Evolutionary conservation across 2,797 vertebrate genomes (phyloP).

Genomic region (Amniataba percoides): DNA sequence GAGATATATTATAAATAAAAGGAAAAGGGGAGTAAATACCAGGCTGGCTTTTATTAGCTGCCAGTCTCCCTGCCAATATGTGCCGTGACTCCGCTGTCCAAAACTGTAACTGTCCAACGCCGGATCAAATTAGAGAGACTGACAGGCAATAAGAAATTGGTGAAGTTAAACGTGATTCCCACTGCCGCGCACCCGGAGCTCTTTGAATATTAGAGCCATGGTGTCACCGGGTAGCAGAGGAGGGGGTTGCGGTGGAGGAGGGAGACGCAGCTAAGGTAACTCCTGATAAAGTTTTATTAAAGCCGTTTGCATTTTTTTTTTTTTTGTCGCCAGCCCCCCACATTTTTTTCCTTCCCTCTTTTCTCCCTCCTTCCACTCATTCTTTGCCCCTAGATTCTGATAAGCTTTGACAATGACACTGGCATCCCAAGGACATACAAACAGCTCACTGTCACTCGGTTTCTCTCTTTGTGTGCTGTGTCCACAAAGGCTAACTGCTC

Average conservation of each 20-base stretch:
- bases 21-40: constrained; percentile 82
- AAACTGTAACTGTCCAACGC: constrained; percentile 87
- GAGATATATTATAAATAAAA: constrained; percentile 85
- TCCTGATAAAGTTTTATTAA: constrained; percentile 86
- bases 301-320: constrained; percentile 57
- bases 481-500: constrained; percentile 47
- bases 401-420: constrained; percentile 83
- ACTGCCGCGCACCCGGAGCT: constrained; percentile 70
- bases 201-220: constrained; percentile 83
- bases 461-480: constrained; percentile 62
- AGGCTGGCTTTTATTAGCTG: constrained; percentile 87
- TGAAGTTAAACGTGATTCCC: constrained; percentile 85
- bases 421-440: constrained; percentile 81
- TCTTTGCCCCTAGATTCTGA: constrained; percentile 77
- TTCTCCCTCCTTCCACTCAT: constrained; percentile 41
- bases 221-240: constrained; percentile 56
- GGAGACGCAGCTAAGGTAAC: constrained; percentile 66
- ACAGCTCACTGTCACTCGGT: constrained; percentile 72
- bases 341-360: not conserved
- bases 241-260: constrained; percentile 24
- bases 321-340: constrained; percentile 36
- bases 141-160: constrained; percentile 89
- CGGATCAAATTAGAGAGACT: constrained; percentile 89
- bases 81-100: constrained; percentile 84
- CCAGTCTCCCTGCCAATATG: constrained; percentile 88